These are phyloP conservation scores for Neodiprion fabricii DNA, from an alignment of 1,140 invertebrate genomes.

Conservation along the genomic window DNA sequence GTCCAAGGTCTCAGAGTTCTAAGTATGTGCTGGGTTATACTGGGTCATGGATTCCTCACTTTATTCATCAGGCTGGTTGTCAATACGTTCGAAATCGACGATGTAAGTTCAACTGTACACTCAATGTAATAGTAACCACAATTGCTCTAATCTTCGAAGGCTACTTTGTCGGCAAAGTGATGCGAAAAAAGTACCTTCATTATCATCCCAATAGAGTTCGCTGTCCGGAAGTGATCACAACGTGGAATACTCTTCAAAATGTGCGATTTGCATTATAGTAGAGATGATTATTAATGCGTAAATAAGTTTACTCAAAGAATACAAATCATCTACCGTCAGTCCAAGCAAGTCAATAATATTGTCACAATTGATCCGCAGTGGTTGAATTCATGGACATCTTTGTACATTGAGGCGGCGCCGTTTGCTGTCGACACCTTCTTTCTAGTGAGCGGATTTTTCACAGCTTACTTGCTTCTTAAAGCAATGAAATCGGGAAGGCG, in stretches of 20 bases:
- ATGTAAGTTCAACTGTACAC: constrained; percentile 16
- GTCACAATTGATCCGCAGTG: constrained; percentile 37
- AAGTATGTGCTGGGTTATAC: constrained; percentile 52
- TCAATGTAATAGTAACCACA: no score
- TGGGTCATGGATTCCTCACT: constrained; percentile 49
- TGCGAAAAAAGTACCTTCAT: no score
- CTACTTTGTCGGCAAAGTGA: no score
- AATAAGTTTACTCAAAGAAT: no score
- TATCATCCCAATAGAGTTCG: no score
- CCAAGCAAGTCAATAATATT: no score
- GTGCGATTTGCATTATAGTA: no score
- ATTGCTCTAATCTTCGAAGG: no score
- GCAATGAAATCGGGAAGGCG: constrained; percentile 55
- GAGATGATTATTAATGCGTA: no score
- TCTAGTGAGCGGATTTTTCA: constrained; percentile 63
- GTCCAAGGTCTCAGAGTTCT: constrained; percentile 54
- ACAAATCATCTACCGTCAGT: no score
- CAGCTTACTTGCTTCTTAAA: constrained; percentile 64
- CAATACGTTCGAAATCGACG: constrained; percentile 27
- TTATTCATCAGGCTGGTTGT: constrained; percentile 25
- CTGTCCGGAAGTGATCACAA: no score
- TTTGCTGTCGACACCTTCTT: constrained; percentile 68
- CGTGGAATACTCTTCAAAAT: no score
- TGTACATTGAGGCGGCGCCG: constrained; percentile 50
- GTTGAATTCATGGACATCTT: constrained; percentile 34